Base-by-base conservation (phyloP, 2,888 invertebrate genomes). In the Cosmia trapezina region DNA sequence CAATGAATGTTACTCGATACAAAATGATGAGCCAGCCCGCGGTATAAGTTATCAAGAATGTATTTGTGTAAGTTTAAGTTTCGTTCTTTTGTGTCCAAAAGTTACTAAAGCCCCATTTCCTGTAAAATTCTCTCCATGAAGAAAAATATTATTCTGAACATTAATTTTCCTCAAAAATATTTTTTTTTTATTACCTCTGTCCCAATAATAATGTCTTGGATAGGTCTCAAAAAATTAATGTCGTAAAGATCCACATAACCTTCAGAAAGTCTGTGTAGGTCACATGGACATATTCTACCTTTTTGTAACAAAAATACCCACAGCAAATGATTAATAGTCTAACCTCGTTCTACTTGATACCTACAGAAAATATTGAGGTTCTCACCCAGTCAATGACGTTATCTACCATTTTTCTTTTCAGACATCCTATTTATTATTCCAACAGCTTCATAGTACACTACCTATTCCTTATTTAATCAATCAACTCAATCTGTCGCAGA, bases 311-410 rank as follows among this genome's bases (percentile, higher is more conserved):
- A 61, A 61, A 80, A 82, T 76, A 66, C 41, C 19, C 41, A 9
- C 59, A 67, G 19, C 51, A 51, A 69, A 77, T 79, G 70, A 80
- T 70, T 68, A 79, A 83, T 73, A 63, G 64, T 22, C 22, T 64
- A 67, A 57, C 66, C 60, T 73, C 80, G 63, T 67, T 51, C 61
- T 66, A 60, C 28, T 83, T 78, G 33, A 9, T 57, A 57, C n/a
- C 19, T 17, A 7, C 19, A 51, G 47, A 59, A 73, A 66, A 60
- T 73, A 83, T 53, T 12, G 53, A 47, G 19, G 69, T 47, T 65
- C 49, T 45, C 45, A 61, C 67, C 33, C 4, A 59, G 64, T 54
- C 37, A 70, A 64, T 60, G 66, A 60, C 53, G 49, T 61, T 8
- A 68, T 69, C 59, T 60, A 54, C 45, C 37, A 71, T 82, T 69